A percentile compares a stretch with the other conserved stretches of the same genome.
Conservation (phyloP, 2,888 invertebrate genomes). For the Sminthurides aquaticus region DNA sequence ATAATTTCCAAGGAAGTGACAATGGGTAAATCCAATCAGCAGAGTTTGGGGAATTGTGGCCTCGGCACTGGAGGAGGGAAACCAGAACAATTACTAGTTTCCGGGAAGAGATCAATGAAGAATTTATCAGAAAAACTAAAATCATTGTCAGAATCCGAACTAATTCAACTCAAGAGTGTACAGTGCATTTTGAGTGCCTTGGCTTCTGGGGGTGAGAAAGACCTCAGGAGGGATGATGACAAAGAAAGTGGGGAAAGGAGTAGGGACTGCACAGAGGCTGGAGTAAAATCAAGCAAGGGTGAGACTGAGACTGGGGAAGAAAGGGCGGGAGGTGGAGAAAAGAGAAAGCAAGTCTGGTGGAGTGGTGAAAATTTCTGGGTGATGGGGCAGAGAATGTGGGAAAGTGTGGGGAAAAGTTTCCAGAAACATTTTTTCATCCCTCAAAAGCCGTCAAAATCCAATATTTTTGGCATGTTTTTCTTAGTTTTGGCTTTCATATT, state of each 20-base stretch:
- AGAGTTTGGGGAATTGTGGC: too few species aligned
- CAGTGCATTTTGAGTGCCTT: conserved; percentile 39
- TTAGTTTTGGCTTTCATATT: conserved; percentile 42
- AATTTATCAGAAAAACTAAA: conserved; percentile 34
- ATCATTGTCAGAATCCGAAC: conserved; percentile 26
- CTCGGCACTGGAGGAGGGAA: too few species aligned
- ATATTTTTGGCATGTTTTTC: conserved; percentile 41
- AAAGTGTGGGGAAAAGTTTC: conserved; percentile 1
- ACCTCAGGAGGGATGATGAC: too few species aligned
- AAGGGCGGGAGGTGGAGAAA: background rate
- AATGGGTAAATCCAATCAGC: too few species aligned
- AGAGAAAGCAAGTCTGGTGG: background rate
- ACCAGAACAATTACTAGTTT: too few species aligned
- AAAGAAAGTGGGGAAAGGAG: too few species aligned
- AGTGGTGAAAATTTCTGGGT: background rate
- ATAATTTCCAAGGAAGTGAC: too few species aligned
- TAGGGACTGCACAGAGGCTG: too few species aligned
- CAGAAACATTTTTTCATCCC: conserved; percentile 22
- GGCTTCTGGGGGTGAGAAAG: background rate
- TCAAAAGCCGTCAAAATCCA: conserved; percentile 37
- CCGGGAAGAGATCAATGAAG: conserved; percentile 24
- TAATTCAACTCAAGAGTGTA: conserved; percentile 32
- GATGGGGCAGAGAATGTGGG: background rate
- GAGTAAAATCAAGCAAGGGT: too few species aligned
- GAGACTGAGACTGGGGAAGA: background rate